These are phyloP conservation scores for Scortum barcoo DNA, from an alignment of 2,113 vertebrate genomes.

Conservation along the genomic window DNA sequence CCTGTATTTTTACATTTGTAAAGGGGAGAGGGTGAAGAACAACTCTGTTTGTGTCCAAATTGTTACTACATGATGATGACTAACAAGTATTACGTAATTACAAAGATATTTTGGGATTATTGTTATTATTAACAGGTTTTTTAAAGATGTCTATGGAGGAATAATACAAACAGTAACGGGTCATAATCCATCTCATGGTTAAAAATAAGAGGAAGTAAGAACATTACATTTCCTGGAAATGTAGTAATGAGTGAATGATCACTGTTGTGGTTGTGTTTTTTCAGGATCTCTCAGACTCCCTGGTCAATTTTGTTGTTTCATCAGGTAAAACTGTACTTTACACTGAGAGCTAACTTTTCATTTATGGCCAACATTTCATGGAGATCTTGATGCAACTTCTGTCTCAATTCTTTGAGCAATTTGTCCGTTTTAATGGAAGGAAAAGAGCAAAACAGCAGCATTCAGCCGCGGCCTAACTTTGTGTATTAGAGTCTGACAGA, in stretches of 20 bases:
- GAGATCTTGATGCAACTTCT: neutral
- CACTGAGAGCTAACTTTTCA: neutral
- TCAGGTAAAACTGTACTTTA: neutral
- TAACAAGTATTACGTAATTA: neutral
- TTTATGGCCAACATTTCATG: neutral
- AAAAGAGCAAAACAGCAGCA: neutral
- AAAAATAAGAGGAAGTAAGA: neutral
- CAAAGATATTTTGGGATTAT: conserved; percentile 14
- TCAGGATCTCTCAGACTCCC: neutral
- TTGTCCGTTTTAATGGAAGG: neutral
- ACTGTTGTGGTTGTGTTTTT: neutral
- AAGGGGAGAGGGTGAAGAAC: neutral
- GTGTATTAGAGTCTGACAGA: neutral
- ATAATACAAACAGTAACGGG: neutral
- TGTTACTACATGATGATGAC: conserved; percentile 10
- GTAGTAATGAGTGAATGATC: neutral
- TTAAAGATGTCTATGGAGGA: neutral
- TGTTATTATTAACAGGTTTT: neutral
- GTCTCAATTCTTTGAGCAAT: neutral
- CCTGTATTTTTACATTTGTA: conserved; percentile 71
- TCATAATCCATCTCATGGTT: neutral
- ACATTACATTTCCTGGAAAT: neutral
- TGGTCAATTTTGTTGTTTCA: neutral
- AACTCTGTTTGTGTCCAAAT: conserved; percentile 18
- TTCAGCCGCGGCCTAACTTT: neutral